These are phyloP conservation scores for Sminthopsis crassicaudata DNA, from an alignment of 2,113 vertebrate species.

Conservation along the genomic window DNA sequence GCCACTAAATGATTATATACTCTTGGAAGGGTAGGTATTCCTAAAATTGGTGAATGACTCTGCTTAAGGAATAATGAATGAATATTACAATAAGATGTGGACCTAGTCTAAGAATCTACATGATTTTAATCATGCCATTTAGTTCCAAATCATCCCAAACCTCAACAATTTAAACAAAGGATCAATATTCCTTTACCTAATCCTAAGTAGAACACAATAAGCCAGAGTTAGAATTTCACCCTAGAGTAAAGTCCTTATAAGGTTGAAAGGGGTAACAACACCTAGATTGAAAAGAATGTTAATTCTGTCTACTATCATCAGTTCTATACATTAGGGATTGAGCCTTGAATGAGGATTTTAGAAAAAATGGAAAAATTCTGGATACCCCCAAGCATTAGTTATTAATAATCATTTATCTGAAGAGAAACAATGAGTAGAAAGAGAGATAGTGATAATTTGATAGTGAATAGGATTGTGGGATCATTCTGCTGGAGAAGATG, in stretches of 20 bases:
- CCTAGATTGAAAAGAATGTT: too few relatives aligned
- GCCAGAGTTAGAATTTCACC: too few relatives aligned
- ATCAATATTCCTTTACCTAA: too few relatives aligned
- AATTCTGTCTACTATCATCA: too few relatives aligned
- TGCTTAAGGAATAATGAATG: not conserved
- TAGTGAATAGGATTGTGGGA: not conserved
- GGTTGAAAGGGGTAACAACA: too few relatives aligned
- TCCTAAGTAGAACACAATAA: too few relatives aligned
- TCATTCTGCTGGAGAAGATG: not conserved
- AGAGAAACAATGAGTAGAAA: not conserved
- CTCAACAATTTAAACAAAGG: too few relatives aligned
- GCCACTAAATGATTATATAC: not conserved
- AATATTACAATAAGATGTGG: not conserved
- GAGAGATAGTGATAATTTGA: not conserved
- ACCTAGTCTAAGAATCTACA: not conserved
- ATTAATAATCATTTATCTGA: not conserved
- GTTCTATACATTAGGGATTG: too few relatives aligned
- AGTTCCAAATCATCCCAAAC: not conserved
- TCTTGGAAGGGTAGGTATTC: not conserved
- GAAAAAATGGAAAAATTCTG: too few relatives aligned
- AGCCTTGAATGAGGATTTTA: too few relatives aligned
- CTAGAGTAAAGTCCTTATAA: too few relatives aligned
- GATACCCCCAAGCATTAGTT: not conserved
- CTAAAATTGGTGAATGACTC: not conserved
- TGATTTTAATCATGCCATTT: not conserved